Evolutionary conservation across 2,797 vertebrate genomes (phyloP), one percentile per base, ranked within the genome.

Genomic region (Sebastes hubbsi): DNA sequence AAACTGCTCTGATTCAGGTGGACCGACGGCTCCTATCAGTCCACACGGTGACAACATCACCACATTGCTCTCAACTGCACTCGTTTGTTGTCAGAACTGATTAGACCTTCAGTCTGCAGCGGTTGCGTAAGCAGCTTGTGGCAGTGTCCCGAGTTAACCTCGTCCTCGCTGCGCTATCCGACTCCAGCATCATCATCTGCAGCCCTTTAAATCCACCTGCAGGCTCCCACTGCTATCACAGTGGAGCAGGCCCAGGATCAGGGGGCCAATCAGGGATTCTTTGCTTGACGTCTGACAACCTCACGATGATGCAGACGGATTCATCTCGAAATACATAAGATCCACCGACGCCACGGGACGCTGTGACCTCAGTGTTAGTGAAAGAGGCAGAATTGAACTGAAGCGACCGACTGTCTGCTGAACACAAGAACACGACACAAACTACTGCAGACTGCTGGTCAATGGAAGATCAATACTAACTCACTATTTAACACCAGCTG

Each of bases 71-170:
- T n/a, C 64, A 14, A 24, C 55, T 25, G 56, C 14, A 29, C 34
- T 30, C 10, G 2, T 49, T 18, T 74, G 49, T 38, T 62, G 62
- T 72, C 79, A 80, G 18, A 30, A 69, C 11, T 12, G 42, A 77
- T 61, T 34, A 72, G n/a, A 56, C 10, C 16, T 60, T 30, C 13
- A 10, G 22, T 72, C 34, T 63, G 46, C 60, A 64, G 75, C 1
- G 32, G 60, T 72, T 77, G 72, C 12, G 10, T 78, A 85, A 82
- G 75, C 61, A 22, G 72, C 49, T 75, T 14, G 72, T 77, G 62
- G 58, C 70, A 38, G 24, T 2, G 61, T 75, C 83, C 78, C 25
- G 24, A 52, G 27, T 63, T 75, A n/a, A 67, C 75, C 83, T 65
- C 49, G 7, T 25, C 59, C 18, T 54, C 8, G 1, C 73, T 29